phyloP scores from a whole-genome alignment of 2,888 invertebrate genomes.

The Lampropteryx suffumata region DNA sequence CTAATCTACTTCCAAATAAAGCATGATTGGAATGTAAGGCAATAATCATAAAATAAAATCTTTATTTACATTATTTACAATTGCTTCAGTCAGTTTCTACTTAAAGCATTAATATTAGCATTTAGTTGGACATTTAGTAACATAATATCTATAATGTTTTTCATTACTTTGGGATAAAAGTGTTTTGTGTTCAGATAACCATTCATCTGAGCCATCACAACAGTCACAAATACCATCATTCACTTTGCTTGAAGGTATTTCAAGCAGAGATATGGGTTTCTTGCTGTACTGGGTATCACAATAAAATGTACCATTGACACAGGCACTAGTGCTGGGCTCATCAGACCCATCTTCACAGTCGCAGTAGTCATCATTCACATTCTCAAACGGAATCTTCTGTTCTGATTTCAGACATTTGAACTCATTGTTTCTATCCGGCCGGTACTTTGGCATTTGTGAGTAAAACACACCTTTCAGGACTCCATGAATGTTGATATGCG shows the following conservation, averaged over 20 bases:
- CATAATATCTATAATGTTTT: slow-evolving; percentile 59
- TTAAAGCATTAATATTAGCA: slow-evolving; percentile 31
- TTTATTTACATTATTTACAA: too few relatives aligned
- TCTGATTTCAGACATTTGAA: slow-evolving; percentile 71
- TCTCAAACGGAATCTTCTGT: slow-evolving; percentile 61
- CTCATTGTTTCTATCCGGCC: slow-evolving; percentile 59
- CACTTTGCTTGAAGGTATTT: slow-evolving; percentile 88
- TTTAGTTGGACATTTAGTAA: slow-evolving; percentile 58
- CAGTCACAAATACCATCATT: slow-evolving; percentile 98
- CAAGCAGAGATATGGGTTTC: slow-evolving; percentile 60
- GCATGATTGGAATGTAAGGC: too few relatives aligned
- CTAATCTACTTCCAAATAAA: too few relatives aligned
- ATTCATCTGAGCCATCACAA: slow-evolving; percentile 96
- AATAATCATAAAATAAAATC: too few relatives aligned
- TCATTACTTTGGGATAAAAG: slow-evolving; percentile 59
- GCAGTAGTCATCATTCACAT: slow-evolving; percentile 92
- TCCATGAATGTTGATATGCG: slow-evolving; percentile 66
- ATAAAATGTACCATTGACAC: slow-evolving; percentile 91
- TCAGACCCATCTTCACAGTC: slow-evolving; percentile 92
- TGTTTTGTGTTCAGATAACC: slow-evolving; percentile 60
- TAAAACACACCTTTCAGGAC: slow-evolving; percentile 67
- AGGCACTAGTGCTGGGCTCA: slow-evolving; percentile 94
- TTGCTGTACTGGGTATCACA: slow-evolving; percentile 84
- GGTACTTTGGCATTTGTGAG: slow-evolving; percentile 60
- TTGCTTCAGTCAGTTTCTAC: not conserved